Percentiles rank a stretch among this genome's conserved stretches.
phyloP scores from a whole-genome alignment of 2,113 vertebrate genomes.

The Saccopteryx bilineata region DNA sequence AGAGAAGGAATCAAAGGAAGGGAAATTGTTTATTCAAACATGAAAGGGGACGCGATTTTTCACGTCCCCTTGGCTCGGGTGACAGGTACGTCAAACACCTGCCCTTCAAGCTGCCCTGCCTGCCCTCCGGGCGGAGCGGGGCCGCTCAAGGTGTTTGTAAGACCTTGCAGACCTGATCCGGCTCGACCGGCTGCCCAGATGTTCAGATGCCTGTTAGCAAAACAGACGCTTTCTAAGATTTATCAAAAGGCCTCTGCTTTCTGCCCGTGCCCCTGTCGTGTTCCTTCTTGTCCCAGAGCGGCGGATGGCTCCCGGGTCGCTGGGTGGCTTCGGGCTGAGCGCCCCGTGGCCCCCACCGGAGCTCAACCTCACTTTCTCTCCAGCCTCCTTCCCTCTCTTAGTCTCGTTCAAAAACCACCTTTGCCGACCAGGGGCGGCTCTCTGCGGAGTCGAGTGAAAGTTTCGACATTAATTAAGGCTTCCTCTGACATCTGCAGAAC shows the following conservation, averaged over 20 bases:
- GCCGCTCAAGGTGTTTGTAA: not conserved
- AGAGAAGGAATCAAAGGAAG: not conserved
- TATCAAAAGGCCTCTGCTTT: fast-evolving
- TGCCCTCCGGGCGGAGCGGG: not conserved
- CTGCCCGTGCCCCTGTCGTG: fast-evolving
- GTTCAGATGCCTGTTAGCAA: not conserved
- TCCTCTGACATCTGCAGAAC: fast-evolving
- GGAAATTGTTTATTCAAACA: not conserved
- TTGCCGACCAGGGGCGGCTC: not conserved
- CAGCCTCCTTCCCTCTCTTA: not conserved
- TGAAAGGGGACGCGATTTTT: not conserved
- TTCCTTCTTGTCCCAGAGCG: fast-evolving
- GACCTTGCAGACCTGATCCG: not conserved
- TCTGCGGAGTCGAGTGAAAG: not conserved
- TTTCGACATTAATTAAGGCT: too few relatives aligned
- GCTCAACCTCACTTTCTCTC: not conserved
- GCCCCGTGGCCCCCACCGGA: too few relatives aligned
- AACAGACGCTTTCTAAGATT: fast-evolving
- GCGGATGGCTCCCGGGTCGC: too few relatives aligned
- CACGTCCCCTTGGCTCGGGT: fast-evolving
- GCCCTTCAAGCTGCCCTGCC: not conserved
- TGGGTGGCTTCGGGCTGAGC: too few relatives aligned
- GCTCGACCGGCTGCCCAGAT: not conserved
- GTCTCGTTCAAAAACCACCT: not conserved
- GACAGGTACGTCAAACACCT: not conserved